Conservation (phyloP, 30 jellyfish, hydroid and myxozoan genomes). For the Morbakka virulenta region DNA sequence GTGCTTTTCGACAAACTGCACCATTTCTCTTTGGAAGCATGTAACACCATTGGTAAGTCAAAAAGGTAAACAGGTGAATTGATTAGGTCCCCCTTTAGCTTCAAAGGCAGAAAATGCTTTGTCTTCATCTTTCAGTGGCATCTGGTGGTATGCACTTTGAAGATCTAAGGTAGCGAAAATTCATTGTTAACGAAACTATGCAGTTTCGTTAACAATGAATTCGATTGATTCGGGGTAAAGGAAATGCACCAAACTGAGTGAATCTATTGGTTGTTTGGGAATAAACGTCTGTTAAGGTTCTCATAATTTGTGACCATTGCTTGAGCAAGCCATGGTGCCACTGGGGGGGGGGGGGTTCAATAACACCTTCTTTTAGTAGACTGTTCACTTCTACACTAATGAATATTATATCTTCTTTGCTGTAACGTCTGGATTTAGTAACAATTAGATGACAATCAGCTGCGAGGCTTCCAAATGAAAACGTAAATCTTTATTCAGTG, state of each 20-base stretch:
- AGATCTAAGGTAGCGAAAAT: constrained; percentile 43
- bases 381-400: not conserved
- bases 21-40: not conserved
- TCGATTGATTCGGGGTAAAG: constrained; percentile 52
- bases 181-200: constrained; percentile 52
- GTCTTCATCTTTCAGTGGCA: constrained; percentile 20
- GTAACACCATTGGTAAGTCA: not conserved
- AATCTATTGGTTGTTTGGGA: constrained; percentile 27
- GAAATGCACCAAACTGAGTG: constrained; percentile 49
- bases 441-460: constrained; percentile 18
- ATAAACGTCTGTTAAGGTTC: constrained; percentile 11
- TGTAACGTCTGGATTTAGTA: constrained; percentile 28
- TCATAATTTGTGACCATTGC: constrained; percentile 9
- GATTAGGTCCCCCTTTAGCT: not conserved
- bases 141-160: constrained; percentile 40
- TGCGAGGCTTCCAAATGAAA: constrained; percentile 27
- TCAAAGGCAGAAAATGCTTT: not conserved
- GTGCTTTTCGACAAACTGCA: not conserved
- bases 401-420: not conserved
- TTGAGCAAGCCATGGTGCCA: constrained; percentile 56
- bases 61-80: constrained; percentile 14
- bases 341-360: not conserved
- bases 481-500: not conserved
- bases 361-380: constrained; percentile 5
- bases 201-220: constrained; percentile 21